Evolutionary conservation across 2,888 invertebrate genomes (phyloP).

Genomic region (Diaphora mendica): DNA sequence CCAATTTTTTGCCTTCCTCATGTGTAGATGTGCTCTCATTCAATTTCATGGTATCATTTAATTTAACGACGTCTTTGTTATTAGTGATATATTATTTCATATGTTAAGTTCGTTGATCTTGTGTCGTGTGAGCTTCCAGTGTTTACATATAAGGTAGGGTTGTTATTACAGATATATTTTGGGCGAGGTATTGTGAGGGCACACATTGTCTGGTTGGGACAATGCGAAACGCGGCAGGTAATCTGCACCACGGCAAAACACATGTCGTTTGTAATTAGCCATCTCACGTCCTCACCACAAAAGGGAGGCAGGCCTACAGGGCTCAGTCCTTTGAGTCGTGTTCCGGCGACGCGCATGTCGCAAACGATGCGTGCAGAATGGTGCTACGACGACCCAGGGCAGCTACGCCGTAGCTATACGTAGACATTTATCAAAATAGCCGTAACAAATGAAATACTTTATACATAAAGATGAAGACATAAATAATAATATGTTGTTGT

Average conservation of each 20-base stretch:
- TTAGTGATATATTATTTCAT: slow-evolving; percentile 28
- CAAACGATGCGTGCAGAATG: slow-evolving; percentile 55
- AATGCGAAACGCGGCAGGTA: slow-evolving; percentile 59
- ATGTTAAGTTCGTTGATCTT: slow-evolving; percentile 20
- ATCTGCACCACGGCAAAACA: slow-evolving; percentile 61
- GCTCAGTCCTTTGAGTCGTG: slow-evolving; percentile 56
- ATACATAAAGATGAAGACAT: background rate
- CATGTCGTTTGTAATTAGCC: slow-evolving; percentile 68
- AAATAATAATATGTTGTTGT: background rate
- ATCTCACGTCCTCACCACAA: slow-evolving; percentile 61
- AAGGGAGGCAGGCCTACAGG: slow-evolving; percentile 49
- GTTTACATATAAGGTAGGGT: slow-evolving; percentile 19
- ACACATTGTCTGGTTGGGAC: slow-evolving; percentile 53
- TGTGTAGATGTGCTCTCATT: slow-evolving; percentile 19
- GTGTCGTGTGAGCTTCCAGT: slow-evolving; percentile 15
- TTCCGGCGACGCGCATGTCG: slow-evolving; percentile 47
- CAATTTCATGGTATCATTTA: slow-evolving; percentile 27
- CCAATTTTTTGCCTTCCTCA: slow-evolving; percentile 21
- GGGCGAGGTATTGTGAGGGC: slow-evolving; percentile 33
- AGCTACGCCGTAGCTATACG: slow-evolving; percentile 38
- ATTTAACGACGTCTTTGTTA: slow-evolving; percentile 34
- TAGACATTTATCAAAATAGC: background rate
- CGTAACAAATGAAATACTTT: background rate
- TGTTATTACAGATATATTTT: slow-evolving; percentile 38
- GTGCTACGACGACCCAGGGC: slow-evolving; percentile 47